phyloP scores from a whole-genome alignment of 2,797 vertebrate species.

The Orestias chungarensis region DNA sequence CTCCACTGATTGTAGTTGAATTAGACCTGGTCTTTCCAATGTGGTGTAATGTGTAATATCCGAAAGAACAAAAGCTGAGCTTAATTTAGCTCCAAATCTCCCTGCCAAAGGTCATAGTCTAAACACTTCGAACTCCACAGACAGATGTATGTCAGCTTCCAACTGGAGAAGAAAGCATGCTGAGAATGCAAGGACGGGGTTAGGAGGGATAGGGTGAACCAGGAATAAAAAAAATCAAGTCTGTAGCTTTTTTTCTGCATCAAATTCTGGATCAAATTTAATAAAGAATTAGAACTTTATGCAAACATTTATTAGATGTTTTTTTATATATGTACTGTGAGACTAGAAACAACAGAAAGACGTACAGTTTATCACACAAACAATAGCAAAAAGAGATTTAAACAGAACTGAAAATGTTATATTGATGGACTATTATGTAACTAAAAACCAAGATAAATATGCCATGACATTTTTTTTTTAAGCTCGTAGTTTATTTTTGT shows the following conservation, averaged over 20 bases:
- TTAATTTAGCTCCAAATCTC: slow-evolving; percentile 32
- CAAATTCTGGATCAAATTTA: not conserved
- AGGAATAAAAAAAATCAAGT: not conserved
- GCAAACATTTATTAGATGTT: not conserved
- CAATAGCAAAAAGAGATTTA: not conserved
- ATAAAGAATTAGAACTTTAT: not conserved
- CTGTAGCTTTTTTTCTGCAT: not conserved
- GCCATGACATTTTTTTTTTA: not conserved
- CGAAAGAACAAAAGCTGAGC: not conserved
- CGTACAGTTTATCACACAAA: not conserved
- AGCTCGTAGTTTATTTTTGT: not conserved
- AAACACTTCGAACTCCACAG: slow-evolving; percentile 12
- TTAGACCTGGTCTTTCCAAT: slow-evolving; percentile 4
- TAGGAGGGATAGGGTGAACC: not conserved
- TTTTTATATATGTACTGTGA: not conserved
- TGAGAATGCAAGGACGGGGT: not conserved
- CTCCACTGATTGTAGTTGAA: not conserved
- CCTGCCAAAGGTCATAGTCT: slow-evolving; percentile 32
- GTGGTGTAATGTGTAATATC: slow-evolving; percentile 12
- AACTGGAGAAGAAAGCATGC: not conserved
- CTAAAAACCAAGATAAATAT: not conserved
- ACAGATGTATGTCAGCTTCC: slow-evolving; percentile 41
- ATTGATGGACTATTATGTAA: not conserved
- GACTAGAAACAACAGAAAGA: not conserved
- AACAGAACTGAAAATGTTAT: not conserved